phyloP scores from a whole-genome alignment of 2,797 vertebrate genomes.

The Falco naumanni region DNA sequence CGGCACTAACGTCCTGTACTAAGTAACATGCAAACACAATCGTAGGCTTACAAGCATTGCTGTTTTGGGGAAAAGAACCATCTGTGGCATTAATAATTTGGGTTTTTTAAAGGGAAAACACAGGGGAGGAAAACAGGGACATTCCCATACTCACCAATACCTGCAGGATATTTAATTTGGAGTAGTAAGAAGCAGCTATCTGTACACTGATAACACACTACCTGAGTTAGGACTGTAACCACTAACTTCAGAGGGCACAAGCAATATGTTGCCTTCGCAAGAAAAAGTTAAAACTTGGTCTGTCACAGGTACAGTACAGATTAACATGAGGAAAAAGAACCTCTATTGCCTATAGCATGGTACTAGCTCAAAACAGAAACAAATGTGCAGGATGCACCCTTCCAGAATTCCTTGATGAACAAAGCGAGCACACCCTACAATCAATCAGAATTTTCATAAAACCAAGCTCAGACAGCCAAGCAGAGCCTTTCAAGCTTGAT shows the following conservation, averaged over 20 bases:
- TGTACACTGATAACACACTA: neutral
- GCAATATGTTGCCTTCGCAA: neutral
- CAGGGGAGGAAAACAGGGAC: neutral
- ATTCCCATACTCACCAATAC: neutral
- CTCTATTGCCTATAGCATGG: neutral
- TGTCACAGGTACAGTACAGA: neutral
- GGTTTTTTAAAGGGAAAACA: neutral
- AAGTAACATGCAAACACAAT: neutral
- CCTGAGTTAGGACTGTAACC: neutral
- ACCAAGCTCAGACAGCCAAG: neutral
- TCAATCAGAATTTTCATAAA: neutral
- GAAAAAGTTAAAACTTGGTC: neutral
- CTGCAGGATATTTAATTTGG: neutral
- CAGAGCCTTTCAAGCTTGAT: neutral
- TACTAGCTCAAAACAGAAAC: neutral
- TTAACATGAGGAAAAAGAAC: neutral
- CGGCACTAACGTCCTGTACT: neutral
- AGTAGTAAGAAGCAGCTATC: neutral
- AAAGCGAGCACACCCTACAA: neutral
- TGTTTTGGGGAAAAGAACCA: neutral
- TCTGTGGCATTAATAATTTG: neutral
- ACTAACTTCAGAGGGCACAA: neutral
- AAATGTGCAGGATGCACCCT: neutral
- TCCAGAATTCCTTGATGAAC: neutral
- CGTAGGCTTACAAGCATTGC: neutral